Conservation (phyloP, 1,140 invertebrate genomes). For the Pomacea maculata region DNA sequence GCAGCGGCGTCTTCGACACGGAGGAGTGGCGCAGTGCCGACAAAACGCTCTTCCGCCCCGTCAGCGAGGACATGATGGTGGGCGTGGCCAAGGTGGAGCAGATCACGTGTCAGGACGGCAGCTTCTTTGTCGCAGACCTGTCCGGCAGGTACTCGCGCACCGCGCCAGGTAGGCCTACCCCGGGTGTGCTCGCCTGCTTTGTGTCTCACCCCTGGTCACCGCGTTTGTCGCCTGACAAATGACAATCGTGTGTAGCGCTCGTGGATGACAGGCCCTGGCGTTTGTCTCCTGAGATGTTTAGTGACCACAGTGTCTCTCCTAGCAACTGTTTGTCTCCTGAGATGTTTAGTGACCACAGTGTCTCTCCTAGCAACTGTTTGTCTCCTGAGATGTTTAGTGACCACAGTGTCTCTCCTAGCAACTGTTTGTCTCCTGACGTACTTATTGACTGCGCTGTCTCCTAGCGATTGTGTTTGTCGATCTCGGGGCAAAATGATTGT, state of each 20-base stretch:
- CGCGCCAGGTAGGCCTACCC: slow-evolving; percentile 45
- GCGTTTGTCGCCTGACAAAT: neutral
- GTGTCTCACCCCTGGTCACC: neutral
- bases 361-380: neutral
- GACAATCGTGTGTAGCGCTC: neutral
- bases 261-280: neutral
- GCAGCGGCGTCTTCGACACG: slow-evolving; percentile 52
- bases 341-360: too few relatives aligned
- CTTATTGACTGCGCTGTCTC: too few relatives aligned
- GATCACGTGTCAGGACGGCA: slow-evolving; percentile 57
- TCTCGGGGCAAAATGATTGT: too few relatives aligned
- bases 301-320: too few relatives aligned
- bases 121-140: slow-evolving; percentile 60
- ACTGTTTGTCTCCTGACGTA: neutral
- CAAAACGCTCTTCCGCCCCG: slow-evolving; percentile 57
- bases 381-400: too few relatives aligned
- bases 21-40: slow-evolving; percentile 61
- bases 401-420: too few relatives aligned
- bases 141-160: slow-evolving; percentile 59
- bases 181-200: neutral
- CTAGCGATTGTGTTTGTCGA: too few relatives aligned
- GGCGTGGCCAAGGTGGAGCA: slow-evolving; percentile 61
- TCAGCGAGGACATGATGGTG: slow-evolving; percentile 58
- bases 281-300: too few relatives aligned
- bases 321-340: neutral